These are phyloP conservation scores for Gambusia yucatana DNA, from an alignment of 2,797 vertebrate species.

Conservation along the genomic window DNA sequence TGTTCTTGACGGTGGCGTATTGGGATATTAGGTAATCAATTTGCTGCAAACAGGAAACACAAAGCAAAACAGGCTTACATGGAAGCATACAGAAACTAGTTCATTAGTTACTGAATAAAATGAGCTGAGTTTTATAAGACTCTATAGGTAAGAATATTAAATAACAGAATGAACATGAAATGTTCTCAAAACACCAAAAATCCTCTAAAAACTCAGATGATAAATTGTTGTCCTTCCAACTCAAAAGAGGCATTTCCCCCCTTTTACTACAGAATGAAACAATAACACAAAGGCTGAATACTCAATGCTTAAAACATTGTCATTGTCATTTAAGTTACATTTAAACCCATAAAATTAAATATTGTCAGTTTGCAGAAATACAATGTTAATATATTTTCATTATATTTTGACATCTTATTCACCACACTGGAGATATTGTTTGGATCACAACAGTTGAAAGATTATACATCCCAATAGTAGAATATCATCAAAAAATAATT, in stretches of 20 bases:
- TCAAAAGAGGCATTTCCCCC: background rate
- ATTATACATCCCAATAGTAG: background rate
- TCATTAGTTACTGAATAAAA: constrained; percentile 3
- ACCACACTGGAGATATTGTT: background rate
- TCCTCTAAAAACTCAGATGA: background rate
- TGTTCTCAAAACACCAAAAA: background rate
- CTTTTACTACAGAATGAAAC: background rate
- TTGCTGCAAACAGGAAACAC: constrained; percentile 85
- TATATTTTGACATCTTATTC: background rate
- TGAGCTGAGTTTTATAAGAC: background rate
- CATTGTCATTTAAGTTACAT: too few relatives aligned
- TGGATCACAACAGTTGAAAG: background rate
- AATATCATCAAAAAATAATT: background rate
- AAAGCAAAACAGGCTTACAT: constrained; percentile 39
- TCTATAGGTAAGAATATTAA: background rate
- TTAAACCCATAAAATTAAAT: background rate
- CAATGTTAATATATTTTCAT: background rate
- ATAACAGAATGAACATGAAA: background rate
- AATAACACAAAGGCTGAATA: background rate
- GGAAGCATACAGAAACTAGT: constrained; percentile 15
- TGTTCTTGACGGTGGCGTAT: constrained; percentile 88
- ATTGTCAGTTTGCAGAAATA: background rate
- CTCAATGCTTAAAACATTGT: background rate
- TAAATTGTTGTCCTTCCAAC: background rate
- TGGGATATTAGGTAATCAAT: constrained; percentile 89